These are phyloP conservation scores for Ennomos erosarius DNA, from an alignment of 2,888 invertebrate species.

Conservation along the genomic window DNA sequence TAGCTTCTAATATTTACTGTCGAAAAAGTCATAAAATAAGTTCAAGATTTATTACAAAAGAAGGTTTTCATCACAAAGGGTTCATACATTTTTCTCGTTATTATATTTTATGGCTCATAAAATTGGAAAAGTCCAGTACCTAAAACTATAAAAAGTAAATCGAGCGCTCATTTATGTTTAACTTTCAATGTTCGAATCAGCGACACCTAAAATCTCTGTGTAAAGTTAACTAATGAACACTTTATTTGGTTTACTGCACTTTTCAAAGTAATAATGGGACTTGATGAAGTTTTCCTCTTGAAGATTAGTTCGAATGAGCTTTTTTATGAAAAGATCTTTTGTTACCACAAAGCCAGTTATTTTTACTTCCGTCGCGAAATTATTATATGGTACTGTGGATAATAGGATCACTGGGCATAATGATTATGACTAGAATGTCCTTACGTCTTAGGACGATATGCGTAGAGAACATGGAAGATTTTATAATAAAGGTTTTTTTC, in stretches of 20 bases:
- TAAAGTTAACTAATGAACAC: constrained; percentile 61
- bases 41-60: constrained; percentile 18
- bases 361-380: too few relatives aligned
- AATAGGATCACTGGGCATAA: too few relatives aligned
- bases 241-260: constrained; percentile 68
- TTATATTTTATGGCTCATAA: constrained; percentile 29
- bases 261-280: constrained; percentile 67
- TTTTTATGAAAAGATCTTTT: constrained; percentile 21
- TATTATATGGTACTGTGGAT: too few relatives aligned
- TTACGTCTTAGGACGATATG: too few relatives aligned
- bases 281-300: constrained; percentile 61
- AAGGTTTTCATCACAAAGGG: constrained; percentile 25
- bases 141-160: constrained; percentile 36
- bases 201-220: constrained; percentile 48
- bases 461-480: too few relatives aligned
- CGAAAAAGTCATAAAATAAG: constrained; percentile 22
- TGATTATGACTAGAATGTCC: too few relatives aligned
- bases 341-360: too few relatives aligned
- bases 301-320: constrained; percentile 49
- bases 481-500: too few relatives aligned
- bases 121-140: constrained; percentile 26
- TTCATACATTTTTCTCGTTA: constrained; percentile 24
- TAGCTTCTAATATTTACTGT: constrained; percentile 25
- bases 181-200: constrained; percentile 42
- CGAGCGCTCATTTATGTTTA: constrained; percentile 33